A percentile compares a stretch with the other conserved stretches of the same genome.
Conservation (phyloP, 2,888 invertebrate genomes). For the Sepioteuthis lessoniana region DNA sequence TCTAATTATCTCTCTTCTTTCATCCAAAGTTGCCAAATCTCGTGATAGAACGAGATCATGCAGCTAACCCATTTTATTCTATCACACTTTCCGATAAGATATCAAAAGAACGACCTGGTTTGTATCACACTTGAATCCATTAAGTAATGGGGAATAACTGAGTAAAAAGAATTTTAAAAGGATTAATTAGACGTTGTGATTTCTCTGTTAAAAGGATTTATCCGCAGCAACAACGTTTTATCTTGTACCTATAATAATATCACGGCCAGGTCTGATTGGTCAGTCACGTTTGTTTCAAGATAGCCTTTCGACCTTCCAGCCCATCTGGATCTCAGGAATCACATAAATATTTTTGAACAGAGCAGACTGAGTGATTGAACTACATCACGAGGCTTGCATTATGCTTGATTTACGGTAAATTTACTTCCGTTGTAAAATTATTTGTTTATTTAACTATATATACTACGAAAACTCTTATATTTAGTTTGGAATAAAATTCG, state of each 20-base stretch:
- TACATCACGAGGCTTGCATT: neutral
- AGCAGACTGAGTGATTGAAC: neutral
- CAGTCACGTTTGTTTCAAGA: neutral
- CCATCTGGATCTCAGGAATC: neutral
- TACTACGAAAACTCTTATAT: too few relatives aligned
- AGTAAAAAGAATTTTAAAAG: neutral
- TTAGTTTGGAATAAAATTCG: too few relatives aligned
- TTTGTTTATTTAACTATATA: neutral
- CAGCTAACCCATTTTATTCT: neutral
- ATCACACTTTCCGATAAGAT: neutral
- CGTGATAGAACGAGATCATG: neutral
- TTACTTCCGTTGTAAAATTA: neutral
- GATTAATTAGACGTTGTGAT: neutral
- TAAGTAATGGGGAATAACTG: neutral
- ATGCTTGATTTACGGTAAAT: neutral
- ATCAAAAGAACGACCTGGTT: neutral
- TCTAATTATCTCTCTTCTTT: neutral
- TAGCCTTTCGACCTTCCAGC: neutral
- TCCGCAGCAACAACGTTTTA: neutral
- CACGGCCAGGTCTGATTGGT: neutral
- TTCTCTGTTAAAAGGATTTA: neutral
- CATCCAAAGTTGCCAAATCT: neutral
- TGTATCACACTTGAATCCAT: slow-evolving; percentile 20
- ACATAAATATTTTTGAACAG: neutral
- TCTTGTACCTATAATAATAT: neutral